phyloP scores from a whole-genome alignment of 2,797 vertebrate genomes.

The Brachymystax lenok region DNA sequence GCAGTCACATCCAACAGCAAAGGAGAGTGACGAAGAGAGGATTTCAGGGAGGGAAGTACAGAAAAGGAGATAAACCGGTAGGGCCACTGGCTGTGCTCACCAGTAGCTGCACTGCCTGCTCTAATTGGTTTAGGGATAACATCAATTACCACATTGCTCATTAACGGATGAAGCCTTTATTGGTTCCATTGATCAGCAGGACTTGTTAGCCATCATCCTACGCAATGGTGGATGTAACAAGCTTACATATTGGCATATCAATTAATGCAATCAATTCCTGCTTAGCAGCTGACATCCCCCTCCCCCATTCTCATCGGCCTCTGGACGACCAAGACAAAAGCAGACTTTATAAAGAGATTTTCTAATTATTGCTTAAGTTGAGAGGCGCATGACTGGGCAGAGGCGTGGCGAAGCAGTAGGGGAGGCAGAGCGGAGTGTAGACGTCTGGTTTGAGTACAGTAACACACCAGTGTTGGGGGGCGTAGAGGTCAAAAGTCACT shows the following conservation, averaged over 20 bases:
- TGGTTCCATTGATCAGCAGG: constrained; percentile 98
- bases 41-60: constrained; percentile 47
- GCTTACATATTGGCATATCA: constrained; percentile 99
- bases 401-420: not conserved
- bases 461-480: not conserved
- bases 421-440: not conserved
- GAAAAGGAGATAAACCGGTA: constrained; percentile 70
- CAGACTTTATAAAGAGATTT: constrained; percentile 67
- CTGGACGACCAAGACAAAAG: constrained; percentile 72
- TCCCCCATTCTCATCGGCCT: constrained; percentile 59
- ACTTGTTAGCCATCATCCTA: constrained; percentile 98
- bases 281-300: constrained; percentile 89
- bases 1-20: constrained; percentile 27
- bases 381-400: constrained; percentile 36
- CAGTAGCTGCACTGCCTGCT: constrained; percentile 78
- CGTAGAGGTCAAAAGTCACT: constrained; percentile 22
- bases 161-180: constrained; percentile 99
- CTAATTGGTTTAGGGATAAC: constrained; percentile 98
- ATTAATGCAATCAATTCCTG: constrained; percentile 99
- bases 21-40: constrained; percentile 45
- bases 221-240: constrained; percentile 99
- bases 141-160: constrained; percentile 99
- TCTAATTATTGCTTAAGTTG: constrained; percentile 52
- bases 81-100: constrained; percentile 74
- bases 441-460: not conserved